Conservation (phyloP, 2,888 invertebrate genomes). For the Heliconius sara region DNA sequence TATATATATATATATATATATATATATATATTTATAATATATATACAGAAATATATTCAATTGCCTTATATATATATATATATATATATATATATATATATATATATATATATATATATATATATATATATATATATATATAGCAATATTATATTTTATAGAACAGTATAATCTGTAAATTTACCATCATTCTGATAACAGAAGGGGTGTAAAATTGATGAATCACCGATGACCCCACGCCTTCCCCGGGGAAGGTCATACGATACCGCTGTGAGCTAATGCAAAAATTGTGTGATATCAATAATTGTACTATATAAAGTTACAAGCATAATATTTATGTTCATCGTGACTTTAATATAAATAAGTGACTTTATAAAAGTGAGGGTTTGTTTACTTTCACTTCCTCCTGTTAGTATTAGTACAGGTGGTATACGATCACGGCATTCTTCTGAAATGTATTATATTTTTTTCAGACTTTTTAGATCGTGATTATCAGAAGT, state of each 20-base stretch:
- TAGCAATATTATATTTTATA: background rate
- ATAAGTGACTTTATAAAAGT: background rate
- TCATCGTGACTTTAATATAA: conserved; percentile 1
- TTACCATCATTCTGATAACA: conserved; percentile 21
- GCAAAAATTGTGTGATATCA: conserved; percentile 46
- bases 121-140: background rate
- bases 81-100: no score
- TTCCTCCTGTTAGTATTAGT: no score
- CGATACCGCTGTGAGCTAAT: conserved; percentile 47
- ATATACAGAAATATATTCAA: no score
- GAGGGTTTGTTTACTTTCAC: no score
- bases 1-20: no score
- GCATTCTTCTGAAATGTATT: no score
- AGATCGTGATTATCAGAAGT: no score
- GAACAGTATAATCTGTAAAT: conserved; percentile 18
- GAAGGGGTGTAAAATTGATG: conserved; percentile 51
- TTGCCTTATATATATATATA: no score
- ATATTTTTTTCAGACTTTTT: no score
- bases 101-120: no score
- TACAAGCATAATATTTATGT: conserved; percentile 20
- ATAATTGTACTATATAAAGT: conserved; percentile 22
- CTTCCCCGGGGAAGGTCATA: conserved; percentile 47
- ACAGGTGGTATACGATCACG: no score
- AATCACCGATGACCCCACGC: conserved; percentile 50
- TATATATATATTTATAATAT: no score